Percentiles rank a stretch among this genome's conserved stretches.
Evolutionary conservation across 2,888 invertebrate species (phyloP).

Genomic region (Drosophila aldrichi): DNA sequence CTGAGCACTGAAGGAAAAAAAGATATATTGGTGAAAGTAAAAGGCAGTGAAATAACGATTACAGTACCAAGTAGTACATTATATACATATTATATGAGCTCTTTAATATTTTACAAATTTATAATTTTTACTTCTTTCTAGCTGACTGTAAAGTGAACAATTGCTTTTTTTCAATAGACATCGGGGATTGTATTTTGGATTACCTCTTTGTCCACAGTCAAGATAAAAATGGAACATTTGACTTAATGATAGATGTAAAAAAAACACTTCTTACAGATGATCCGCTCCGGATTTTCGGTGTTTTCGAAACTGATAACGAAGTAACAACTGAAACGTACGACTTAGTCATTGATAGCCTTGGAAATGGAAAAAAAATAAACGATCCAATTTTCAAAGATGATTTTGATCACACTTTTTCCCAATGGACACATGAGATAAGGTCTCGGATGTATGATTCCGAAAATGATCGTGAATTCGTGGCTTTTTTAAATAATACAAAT

Average conservation of each 20-base stretch:
- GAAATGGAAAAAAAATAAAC: neutral
- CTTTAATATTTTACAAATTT: neutral
- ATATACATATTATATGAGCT: no score
- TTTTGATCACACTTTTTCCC: conserved; percentile 2
- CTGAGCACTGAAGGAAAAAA: no score
- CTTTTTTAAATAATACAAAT: conserved; percentile 2
- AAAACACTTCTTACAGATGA: conserved; percentile 11
- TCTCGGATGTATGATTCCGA: neutral
- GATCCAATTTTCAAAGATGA: conserved; percentile 25
- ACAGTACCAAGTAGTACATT: no score
- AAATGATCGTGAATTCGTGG: conserved; percentile 21
- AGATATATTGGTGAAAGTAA: no score
- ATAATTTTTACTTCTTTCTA: neutral
- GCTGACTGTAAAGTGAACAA: conserved; percentile 2
- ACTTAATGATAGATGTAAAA: neutral
- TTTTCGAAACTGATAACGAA: conserved; percentile 13
- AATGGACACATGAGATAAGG: conserved; percentile 11
- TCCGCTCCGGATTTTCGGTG: neutral
- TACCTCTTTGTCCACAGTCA: neutral
- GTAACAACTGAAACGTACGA: conserved; percentile 2
- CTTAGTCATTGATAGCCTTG: conserved; percentile 12
- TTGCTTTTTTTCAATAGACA: conserved; percentile 20
- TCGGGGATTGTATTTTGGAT: neutral
- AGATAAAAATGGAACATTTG: neutral
- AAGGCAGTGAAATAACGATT: no score